Evolutionary conservation across 2,797 vertebrate genomes (phyloP).

Genomic region (Phylloscopus collybita): DNA sequence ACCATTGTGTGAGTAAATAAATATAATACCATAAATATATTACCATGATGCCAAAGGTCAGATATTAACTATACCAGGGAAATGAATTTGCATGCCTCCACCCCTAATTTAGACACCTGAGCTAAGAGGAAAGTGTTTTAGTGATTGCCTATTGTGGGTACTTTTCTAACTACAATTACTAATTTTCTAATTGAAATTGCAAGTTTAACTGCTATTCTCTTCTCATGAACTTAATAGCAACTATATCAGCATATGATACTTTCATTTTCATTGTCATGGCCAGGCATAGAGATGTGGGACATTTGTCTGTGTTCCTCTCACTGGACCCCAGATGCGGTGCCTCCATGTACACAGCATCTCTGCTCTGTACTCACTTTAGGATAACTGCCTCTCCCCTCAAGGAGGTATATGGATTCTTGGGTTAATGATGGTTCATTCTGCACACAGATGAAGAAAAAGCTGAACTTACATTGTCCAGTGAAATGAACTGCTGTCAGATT

Average conservation of each 20-base stretch:
- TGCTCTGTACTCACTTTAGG: not conserved
- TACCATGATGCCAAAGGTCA: not conserved
- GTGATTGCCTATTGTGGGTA: not conserved
- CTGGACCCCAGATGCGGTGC: rapidly evolving
- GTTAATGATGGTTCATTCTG: not conserved
- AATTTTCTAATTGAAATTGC: not conserved
- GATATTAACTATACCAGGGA: not conserved
- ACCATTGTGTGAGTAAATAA: not conserved
- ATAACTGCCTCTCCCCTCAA: not conserved
- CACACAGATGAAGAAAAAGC: not conserved
- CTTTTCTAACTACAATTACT: not conserved
- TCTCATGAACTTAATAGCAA: not conserved
- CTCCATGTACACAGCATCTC: not conserved
- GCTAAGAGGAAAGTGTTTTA: not conserved
- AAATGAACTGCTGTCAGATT: not conserved
- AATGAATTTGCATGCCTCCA: not conserved
- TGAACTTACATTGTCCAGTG: not conserved
- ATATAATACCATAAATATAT: not conserved
- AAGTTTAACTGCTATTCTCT: not conserved
- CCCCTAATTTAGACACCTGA: not conserved
- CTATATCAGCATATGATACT: not conserved
- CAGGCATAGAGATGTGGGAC: not conserved
- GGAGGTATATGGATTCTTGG: not conserved
- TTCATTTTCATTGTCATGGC: not conserved
- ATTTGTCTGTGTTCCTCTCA: not conserved